A percentile compares a stretch with the other conserved stretches of the same genome.
Conservation (phyloP, 2,113 vertebrate species). For the Syngnathus floridae region DNA sequence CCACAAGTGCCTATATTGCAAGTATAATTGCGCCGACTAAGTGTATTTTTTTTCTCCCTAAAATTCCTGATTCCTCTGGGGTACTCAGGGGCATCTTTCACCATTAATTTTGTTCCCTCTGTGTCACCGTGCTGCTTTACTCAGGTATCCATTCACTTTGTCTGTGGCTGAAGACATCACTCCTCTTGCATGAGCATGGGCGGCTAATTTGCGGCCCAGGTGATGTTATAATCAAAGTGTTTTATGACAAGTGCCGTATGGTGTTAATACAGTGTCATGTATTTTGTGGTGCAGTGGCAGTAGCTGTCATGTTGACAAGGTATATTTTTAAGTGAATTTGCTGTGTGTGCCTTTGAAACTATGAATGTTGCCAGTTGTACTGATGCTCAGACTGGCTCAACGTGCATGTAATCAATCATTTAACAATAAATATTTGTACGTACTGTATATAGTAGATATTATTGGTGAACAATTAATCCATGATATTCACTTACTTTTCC, state of each 20-base stretch:
- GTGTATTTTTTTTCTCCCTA: not conserved
- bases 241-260: not conserved
- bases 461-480: not conserved
- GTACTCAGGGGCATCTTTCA: not conserved
- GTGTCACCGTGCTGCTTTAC: slow-evolving; percentile 1
- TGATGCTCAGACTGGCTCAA: not conserved
- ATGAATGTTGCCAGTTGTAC: not conserved
- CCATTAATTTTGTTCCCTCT: not conserved
- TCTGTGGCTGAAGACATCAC: not conserved
- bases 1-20: not conserved
- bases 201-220: not conserved
- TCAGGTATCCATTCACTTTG: not conserved
- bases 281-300: not conserved
- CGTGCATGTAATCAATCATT: not conserved
- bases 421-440: not conserved
- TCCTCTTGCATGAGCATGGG: slow-evolving; percentile 2
- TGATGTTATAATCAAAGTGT: not conserved
- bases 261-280: not conserved
- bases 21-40: not conserved
- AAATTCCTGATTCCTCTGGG: not conserved
- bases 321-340: not conserved
- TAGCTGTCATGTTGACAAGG: not conserved
- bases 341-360: not conserved
- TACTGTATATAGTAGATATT: not conserved
- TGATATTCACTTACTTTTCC: not conserved